These are phyloP conservation scores for Pelecanoides urinatrix DNA, from an alignment of 2,113 vertebrate genomes.

Conservation along the genomic window DNA sequence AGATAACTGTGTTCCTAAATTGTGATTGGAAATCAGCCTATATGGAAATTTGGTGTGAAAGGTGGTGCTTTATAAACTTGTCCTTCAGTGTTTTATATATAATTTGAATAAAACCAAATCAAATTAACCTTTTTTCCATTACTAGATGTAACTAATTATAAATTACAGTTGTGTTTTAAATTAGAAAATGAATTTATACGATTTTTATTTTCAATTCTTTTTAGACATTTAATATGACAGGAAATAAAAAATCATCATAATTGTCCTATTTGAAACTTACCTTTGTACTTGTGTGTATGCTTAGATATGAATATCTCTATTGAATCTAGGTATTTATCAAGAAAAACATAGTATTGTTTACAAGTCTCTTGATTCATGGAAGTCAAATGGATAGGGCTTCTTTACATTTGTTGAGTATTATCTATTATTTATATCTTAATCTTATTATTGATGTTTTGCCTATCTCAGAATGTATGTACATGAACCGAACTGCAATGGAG, in stretches of 20 bases:
- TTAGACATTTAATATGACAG: neutral
- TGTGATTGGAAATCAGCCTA: neutral
- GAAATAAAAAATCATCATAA: neutral
- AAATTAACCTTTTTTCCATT: neutral
- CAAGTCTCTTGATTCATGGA: neutral
- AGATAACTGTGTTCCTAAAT: neutral
- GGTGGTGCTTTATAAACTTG: neutral
- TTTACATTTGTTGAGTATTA: neutral
- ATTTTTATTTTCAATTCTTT: neutral
- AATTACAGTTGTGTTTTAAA: neutral
- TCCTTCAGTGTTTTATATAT: neutral
- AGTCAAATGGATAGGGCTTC: neutral
- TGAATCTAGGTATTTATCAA: neutral
- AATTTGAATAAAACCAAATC: neutral
- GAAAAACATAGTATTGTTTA: neutral
- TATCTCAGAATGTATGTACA: neutral
- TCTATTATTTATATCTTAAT: neutral
- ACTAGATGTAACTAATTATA: neutral
- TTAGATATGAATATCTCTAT: neutral
- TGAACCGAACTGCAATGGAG: neutral
- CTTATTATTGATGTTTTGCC: neutral
- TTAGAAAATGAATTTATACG: neutral
- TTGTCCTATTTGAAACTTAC: neutral
- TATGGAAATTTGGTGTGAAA: neutral
- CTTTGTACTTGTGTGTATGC: neutral